Percentiles rank a stretch among this genome's conserved stretches.
Evolutionary conservation across 2,888 invertebrate genomes (phyloP).

Genomic region (Ferdinandea cuprea): DNA sequence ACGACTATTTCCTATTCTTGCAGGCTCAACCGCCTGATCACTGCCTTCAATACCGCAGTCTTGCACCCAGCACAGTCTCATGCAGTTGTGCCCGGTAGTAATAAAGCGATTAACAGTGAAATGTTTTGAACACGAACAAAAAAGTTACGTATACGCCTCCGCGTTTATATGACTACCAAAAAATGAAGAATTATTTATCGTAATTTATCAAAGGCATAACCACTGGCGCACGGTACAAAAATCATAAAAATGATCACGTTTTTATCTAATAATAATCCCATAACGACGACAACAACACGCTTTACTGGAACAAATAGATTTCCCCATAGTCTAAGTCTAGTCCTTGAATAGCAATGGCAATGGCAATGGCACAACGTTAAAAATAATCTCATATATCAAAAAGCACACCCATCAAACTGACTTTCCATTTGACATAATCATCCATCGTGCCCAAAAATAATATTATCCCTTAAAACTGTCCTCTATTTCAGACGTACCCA

Average conservation of each 20-base stretch:
- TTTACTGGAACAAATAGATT: background rate
- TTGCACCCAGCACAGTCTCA: background rate
- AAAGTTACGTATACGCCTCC: too few relatives aligned
- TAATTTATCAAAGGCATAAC: slow-evolving; percentile 8
- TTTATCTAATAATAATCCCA: slow-evolving; percentile 10
- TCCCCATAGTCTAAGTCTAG: background rate
- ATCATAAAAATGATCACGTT: slow-evolving; percentile 10
- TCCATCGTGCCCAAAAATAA: slow-evolving; percentile 39
- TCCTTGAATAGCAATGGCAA: slow-evolving; percentile 9
- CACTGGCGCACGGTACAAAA: slow-evolving; percentile 10
- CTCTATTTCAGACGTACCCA: background rate
- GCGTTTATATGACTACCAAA: too few relatives aligned
- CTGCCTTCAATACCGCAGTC: too few relatives aligned
- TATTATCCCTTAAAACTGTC: slow-evolving; percentile 11
- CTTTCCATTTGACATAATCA: slow-evolving; percentile 51
- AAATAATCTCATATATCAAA: slow-evolving; percentile 41
- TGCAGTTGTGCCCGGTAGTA: too few relatives aligned
- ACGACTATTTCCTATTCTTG: too few relatives aligned
- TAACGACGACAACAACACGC: slow-evolving; percentile 6
- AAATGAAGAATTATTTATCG: too few relatives aligned
- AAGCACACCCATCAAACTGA: slow-evolving; percentile 56
- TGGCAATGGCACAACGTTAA: too few relatives aligned
- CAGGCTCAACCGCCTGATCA: too few relatives aligned
- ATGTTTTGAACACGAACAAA: too few relatives aligned
- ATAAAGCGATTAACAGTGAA: too few relatives aligned